Evolutionary conservation across 64 coral and sea anemone genomes (phyloP), one percentile per base, ranked within the genome.

Genomic region (Pocillopora damicornis): DNA sequence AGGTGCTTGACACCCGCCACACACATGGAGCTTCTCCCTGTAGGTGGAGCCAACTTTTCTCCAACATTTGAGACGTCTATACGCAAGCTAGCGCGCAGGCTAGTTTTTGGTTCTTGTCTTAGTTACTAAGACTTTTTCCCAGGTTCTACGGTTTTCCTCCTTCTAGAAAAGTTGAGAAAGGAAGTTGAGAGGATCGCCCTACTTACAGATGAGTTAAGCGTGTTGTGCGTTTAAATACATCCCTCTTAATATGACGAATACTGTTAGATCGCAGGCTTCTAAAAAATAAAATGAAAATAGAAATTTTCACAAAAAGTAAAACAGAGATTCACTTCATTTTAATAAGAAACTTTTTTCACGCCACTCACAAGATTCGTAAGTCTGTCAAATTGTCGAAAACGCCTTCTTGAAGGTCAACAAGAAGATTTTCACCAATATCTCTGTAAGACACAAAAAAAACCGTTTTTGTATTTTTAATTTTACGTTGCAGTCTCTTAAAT

Each of bases 371-470:
- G 75, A 76, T 76, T 76, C 56, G 34, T 38, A 76, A 42, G 26
- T 76, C 20, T 34, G 75, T 45, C 36, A 76, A 51, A 36, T 76
- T 51, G 22, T 76, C 37, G 13, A 76, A 34, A 56, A 76, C 37
- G 15, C 38, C 37, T 76, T 76, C 36, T 15, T 35, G 36, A 45
- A 76, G 38, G 12, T 76, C 75, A 1, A 15, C 16, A 36, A 76
- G 75, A 16, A 76, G 75, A 36, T 76, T 76, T 76, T 76, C 75
- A 76, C 75, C 56, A 76, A 76, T 35, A 76, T 76, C 75, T 17
- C 75, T 76, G 37, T 1, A 45, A 76, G 18, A 51, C 2, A 36
- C 20, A 45, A 51, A 13, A n/a, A 35, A 23, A 35, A 11, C 14
- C 26, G 11, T 5, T 23, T 74, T 26, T 74, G 1, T 35, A 74